Evolutionary conservation across 2,113 vertebrate species (phyloP), one percentile per base, ranked within the genome.

Genomic region (Galbula dea): DNA sequence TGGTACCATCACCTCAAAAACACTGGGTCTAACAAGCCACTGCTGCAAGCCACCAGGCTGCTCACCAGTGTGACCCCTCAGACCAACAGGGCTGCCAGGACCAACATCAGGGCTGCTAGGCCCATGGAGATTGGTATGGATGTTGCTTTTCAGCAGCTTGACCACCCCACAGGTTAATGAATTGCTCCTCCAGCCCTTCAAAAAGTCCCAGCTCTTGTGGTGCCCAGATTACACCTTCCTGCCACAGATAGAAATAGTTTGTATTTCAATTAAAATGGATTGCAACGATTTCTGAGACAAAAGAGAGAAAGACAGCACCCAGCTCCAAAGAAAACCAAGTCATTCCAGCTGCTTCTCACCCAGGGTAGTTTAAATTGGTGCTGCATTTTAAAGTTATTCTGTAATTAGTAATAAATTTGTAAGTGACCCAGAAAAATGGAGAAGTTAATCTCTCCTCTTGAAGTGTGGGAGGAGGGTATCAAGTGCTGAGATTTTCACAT

Each of bases 341-440:
- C 46, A 69, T 82, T 88, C 71, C 83, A 95, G 77, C 86, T 96
- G 89, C 74, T 92, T 93, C 59, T 91, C 11, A 3, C 81, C 77
- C 91, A 66, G 0, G 8, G 71, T 39, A 79, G 55, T 84, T 94
- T 95, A 84, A 90, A 93, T 29, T 73, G 1, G 23, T n/a, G 34
- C 43, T 89, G 51, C 88, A 89, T 82, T 92, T 93, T 90, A 90
- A 91, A 94, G 93, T 43, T 86, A 46, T 82, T 93, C 57, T 63
- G 78, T 77, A 95, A 95, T 95, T 93, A 93, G 90, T 51, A 90
- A 88, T 65, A 90, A 84, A 92, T 94, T 90, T 86, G 46, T 93
- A 89, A 95, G 69, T 77, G 81, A 96, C 49, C 54, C 16, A 24
- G 95, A 96, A 95, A 93, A 95, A 87, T 1, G 2, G 27, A 83